phyloP scores from a whole-genome alignment of 2,888 invertebrate genomes.

The Drosophila antonietae region DNA sequence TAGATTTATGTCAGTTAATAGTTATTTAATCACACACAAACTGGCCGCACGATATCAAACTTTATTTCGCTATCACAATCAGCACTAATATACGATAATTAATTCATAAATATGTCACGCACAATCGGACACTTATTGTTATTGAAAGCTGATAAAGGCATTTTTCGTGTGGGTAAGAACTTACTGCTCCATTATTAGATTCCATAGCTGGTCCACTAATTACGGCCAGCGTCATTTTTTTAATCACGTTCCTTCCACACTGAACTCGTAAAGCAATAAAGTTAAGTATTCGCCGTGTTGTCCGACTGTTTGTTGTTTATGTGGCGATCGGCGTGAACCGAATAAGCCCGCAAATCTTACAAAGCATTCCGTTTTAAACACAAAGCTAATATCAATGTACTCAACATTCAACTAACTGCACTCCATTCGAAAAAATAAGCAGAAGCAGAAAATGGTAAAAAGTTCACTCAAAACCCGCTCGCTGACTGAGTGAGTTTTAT shows the following conservation, averaged over 20 bases:
- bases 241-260: conserved; percentile 9
- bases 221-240: conserved; percentile 50
- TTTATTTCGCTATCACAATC: conserved; percentile 29
- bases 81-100: conserved; percentile 21
- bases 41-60: conserved; percentile 9
- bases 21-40: conserved; percentile 29
- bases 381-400: conserved; percentile 23
- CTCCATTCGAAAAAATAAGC: conserved; percentile 41
- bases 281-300: conserved; percentile 60
- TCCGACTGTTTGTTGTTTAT: conserved; percentile 49
- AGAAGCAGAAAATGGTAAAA: conserved; percentile 27
- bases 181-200: conserved; percentile 59
- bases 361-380: conserved; percentile 55
- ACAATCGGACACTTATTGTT: conserved; percentile 24
- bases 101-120: conserved; percentile 38
- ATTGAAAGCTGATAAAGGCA: conserved; percentile 24
- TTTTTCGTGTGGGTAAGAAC: conserved; percentile 31
- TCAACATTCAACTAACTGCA: conserved; percentile 36
- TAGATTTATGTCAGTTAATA: conserved; percentile 26
- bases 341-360: conserved; percentile 62
- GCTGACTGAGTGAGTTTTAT: conserved; percentile 40
- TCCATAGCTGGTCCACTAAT: conserved; percentile 51
- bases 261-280: conserved; percentile 15
- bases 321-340: conserved; percentile 60
- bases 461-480: conserved; percentile 64